Base-by-base conservation (phyloP, 1,140 invertebrate species). In the Patella vulgata region DNA sequence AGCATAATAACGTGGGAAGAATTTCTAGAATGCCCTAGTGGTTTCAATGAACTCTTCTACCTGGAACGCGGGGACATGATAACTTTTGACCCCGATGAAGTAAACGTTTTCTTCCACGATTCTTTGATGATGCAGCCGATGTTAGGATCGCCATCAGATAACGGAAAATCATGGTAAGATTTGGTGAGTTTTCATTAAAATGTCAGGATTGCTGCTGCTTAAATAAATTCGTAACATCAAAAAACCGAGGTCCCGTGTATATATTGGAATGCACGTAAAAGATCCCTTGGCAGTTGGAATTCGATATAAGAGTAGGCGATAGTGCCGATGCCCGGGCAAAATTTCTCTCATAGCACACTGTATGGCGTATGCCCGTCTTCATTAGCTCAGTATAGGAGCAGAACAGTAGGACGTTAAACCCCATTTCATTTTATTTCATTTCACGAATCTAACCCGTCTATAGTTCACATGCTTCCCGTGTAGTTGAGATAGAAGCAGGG, bases 1-100 rank as follows among this genome's bases (percentile, higher is more conserved):
- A 64, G 54, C 47, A 43, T 64, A 23, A 50, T 64, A 11, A 64
- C 62, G 21, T 64, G 62, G 62, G 54, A 64, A 14, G 62, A 64
- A 39, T 64, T 64, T 31, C 17, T 58, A 36, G 55, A 57, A 11
- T 47, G 27, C 14, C 62, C 62, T 2, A 57, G 47, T 14, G 27
- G 51, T 8, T 48, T 64, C 31, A 23, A 47, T 30, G 50, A 48
- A 12, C 30, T 64, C 33, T 64, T 58, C 36, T 17, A 33, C 33
- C 8, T 33, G n/a, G 54, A 58, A 47, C 28, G 48, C 14, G 14
- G 31, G 4, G 48, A 64, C 17, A 42, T 58, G 47, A 58, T 58
- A 12, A 54, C 57, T 36, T 64, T 51, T 40, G 48, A 64, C 40
- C 14, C 21, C 23, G 40, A 44, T 28, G 36, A 53, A 21, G 62